Conservation (phyloP, 2,797 vertebrate species). For the Catharus ustulatus region DNA sequence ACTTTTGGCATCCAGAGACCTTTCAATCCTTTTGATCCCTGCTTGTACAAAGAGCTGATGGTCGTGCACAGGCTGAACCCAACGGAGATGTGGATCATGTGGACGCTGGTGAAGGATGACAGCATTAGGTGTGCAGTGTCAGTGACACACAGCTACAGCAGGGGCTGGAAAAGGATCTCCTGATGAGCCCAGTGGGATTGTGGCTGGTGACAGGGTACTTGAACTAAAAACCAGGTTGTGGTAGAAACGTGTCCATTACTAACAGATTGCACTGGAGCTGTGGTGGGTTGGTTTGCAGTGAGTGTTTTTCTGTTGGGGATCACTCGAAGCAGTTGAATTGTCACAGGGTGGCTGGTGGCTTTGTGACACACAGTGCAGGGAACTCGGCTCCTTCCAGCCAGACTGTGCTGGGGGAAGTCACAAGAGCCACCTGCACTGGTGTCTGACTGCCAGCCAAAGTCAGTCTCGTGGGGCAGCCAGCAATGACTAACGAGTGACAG, state of each 20-base stretch:
- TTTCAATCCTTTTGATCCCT: conserved; percentile 76
- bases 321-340: neutral
- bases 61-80: conserved; percentile 78
- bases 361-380: neutral
- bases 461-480: neutral
- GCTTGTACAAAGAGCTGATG: conserved; percentile 78
- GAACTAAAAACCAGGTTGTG: neutral
- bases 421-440: neutral
- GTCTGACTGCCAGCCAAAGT: neutral
- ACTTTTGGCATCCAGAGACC: conserved; percentile 78
- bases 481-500: neutral
- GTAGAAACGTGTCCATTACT: neutral
- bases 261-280: neutral
- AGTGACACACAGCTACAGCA: neutral
- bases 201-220: neutral
- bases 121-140: conserved; percentile 64
- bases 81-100: conserved; percentile 81
- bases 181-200: rapidly evolving
- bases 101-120: conserved; percentile 76
- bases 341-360: neutral
- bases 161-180: neutral
- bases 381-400: rapidly evolving
- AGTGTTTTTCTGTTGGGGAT: neutral
- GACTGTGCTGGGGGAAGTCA: neutral
- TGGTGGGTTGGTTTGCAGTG: neutral